Percentiles rank a stretch among this genome's conserved stretches.
phyloP scores from a whole-genome alignment of 1,140 invertebrate species.

The Lamellibrachia luymesi region DNA sequence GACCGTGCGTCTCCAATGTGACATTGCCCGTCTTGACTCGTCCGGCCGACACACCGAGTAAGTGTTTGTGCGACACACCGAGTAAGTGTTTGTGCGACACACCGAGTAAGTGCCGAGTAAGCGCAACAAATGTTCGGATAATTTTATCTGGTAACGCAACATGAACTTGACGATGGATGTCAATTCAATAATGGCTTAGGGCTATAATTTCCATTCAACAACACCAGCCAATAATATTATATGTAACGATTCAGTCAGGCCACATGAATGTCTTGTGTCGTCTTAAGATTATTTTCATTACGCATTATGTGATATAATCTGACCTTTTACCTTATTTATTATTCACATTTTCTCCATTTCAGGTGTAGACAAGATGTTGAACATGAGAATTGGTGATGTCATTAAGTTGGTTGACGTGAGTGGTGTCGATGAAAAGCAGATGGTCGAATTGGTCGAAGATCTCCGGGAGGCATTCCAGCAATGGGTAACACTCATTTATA shows the following conservation, averaged over 20 bases:
- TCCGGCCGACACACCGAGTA: background rate
- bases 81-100: background rate
- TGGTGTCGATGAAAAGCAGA: background rate
- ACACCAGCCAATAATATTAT: too few relatives aligned
- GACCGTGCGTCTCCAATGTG: background rate
- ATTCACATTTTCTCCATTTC: background rate
- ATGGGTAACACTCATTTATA: background rate
- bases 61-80: background rate
- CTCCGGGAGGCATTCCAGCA: conserved; percentile 9
- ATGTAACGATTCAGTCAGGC: too few relatives aligned
- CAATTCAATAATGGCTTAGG: too few relatives aligned
- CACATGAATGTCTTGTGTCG: too few relatives aligned
- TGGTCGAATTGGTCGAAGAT: background rate
- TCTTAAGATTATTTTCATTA: too few relatives aligned
- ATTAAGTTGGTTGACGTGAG: background rate
- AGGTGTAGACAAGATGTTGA: background rate
- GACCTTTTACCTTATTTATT: background rate
- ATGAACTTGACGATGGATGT: too few relatives aligned
- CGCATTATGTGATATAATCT: too few relatives aligned
- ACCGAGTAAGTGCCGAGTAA: too few relatives aligned
- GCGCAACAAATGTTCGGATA: too few relatives aligned
- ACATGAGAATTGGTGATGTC: background rate
- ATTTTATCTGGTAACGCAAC: too few relatives aligned
- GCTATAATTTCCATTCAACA: too few relatives aligned
- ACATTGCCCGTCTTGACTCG: background rate